These are phyloP conservation scores for Triplophysa tibetana DNA, from an alignment of 2,113 vertebrate genomes.

Conservation along the genomic window DNA sequence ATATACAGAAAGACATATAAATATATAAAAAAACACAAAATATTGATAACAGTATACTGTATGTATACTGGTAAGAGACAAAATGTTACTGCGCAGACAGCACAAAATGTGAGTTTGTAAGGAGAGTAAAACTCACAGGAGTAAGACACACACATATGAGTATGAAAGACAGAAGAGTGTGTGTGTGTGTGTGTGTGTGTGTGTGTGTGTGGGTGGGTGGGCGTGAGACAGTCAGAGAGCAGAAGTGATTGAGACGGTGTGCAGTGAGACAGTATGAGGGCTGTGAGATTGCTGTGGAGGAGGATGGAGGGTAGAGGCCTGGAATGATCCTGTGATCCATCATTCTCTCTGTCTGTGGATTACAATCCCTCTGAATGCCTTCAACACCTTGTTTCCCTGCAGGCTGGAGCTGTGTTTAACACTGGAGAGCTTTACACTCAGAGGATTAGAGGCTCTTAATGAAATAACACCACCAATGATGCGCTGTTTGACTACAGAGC, in stretches of 20 bases:
- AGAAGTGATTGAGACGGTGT: slow-evolving; percentile 46
- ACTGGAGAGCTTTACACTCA: slow-evolving; percentile 10
- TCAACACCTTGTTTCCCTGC: slow-evolving; percentile 31
- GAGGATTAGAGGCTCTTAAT: slow-evolving; percentile 47
- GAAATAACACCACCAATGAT: slow-evolving; percentile 21
- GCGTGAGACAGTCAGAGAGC: slow-evolving; percentile 25
- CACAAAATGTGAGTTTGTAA: too few species aligned
- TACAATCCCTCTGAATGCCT: slow-evolving; percentile 23
- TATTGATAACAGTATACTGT: too few species aligned
- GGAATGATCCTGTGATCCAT: slow-evolving; percentile 51
- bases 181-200: too few species aligned
- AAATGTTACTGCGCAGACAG: too few species aligned
- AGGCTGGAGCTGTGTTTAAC: slow-evolving; percentile 33
- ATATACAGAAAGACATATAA: too few species aligned
- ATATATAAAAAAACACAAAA: too few species aligned
- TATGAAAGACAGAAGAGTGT: neutral
- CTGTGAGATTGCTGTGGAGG: slow-evolving; percentile 36
- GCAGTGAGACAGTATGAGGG: slow-evolving; percentile 28
- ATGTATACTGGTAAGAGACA: too few species aligned
- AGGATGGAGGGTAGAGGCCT: slow-evolving; percentile 33
- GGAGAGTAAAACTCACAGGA: slow-evolving; percentile 18
- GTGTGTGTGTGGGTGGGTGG: neutral
- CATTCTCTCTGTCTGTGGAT: slow-evolving; percentile 41
- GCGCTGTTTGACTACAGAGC: neutral
- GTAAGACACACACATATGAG: neutral